A percentile compares a stretch with the other conserved stretches of the same genome.
Evolutionary conservation across 1,140 invertebrate species (phyloP).

Genomic region (Capitella teleta): DNA sequence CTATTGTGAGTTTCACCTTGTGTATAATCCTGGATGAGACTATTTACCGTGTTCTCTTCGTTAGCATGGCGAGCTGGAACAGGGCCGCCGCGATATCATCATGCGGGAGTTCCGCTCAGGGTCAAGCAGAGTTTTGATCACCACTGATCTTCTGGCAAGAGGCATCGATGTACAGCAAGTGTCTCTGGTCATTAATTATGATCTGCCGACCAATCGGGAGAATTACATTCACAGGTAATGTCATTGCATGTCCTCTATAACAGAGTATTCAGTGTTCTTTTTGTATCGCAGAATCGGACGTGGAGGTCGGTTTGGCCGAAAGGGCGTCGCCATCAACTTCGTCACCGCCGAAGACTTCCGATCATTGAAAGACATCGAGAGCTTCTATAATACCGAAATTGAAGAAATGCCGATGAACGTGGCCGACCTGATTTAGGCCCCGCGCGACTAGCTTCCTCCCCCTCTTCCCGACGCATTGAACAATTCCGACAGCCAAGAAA

Average conservation of each 20-base stretch:
- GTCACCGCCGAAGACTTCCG: constrained; percentile 89
- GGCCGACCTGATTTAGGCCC: constrained; percentile 12
- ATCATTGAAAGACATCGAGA: constrained; percentile 90
- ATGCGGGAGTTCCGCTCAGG: constrained; percentile 98
- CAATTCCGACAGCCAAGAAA: no score
- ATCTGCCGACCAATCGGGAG: constrained; percentile 93
- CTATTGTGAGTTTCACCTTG: constrained; percentile 78
- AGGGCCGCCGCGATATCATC: constrained; percentile 91
- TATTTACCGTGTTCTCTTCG: no score
- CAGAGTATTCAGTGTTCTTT: neutral
- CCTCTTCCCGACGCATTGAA: no score
- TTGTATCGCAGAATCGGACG: constrained; percentile 81
- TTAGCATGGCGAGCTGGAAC: constrained; percentile 99
- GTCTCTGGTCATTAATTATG: constrained; percentile 97
- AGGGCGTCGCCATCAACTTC: constrained; percentile 99
- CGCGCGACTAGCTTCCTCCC: no score
- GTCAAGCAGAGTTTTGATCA: constrained; percentile 91
- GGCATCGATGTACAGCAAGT: constrained; percentile 99
- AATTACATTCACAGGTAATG: constrained; percentile 95
- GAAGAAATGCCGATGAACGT: constrained; percentile 99
- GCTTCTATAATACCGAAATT: constrained; percentile 95
- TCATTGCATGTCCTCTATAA: neutral
- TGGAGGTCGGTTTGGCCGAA: constrained; percentile 98
- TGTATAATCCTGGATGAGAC: no score
- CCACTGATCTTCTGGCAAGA: constrained; percentile 90